These are phyloP conservation scores for Grammomys dolichurus DNA, from an alignment of 2,113 vertebrate genomes.

Conservation along the genomic window DNA sequence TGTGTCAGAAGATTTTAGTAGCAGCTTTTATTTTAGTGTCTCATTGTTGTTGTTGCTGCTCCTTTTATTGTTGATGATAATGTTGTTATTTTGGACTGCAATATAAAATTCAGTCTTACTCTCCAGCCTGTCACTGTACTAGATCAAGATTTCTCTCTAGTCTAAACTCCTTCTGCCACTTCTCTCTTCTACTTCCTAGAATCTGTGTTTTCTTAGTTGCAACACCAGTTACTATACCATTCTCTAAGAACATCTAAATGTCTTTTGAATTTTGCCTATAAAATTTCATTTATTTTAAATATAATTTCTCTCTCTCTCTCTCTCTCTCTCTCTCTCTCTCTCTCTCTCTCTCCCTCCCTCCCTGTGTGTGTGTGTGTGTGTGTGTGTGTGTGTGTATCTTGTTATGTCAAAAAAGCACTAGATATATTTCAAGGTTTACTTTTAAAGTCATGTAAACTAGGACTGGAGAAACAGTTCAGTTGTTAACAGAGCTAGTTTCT, in stretches of 20 bases:
- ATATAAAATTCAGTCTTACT: neutral
- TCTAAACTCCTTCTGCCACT: neutral
- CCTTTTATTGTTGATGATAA: neutral
- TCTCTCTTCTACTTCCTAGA: neutral
- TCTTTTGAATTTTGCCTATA: neutral
- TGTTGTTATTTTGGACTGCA: neutral
- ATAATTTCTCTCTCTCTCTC: neutral
- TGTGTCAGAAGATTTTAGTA: neutral
- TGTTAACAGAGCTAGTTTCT: too few species aligned
- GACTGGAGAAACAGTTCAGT: too few species aligned
- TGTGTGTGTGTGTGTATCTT: neutral
- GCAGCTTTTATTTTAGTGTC: neutral
- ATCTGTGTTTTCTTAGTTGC: neutral
- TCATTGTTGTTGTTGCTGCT: neutral
- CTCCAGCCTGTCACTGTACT: neutral
- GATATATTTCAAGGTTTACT: neutral
- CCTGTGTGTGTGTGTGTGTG: neutral
- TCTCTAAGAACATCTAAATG: fast-evolving
- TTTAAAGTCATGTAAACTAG: neutral
- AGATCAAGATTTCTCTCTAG: neutral
- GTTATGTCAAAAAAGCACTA: neutral
- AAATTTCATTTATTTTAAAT: neutral
- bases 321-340: neutral
- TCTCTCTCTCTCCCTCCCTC: neutral
- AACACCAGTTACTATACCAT: neutral